Base-by-base conservation (phyloP, 2,797 vertebrate species). In the Spondyliosoma cantharus region DNA sequence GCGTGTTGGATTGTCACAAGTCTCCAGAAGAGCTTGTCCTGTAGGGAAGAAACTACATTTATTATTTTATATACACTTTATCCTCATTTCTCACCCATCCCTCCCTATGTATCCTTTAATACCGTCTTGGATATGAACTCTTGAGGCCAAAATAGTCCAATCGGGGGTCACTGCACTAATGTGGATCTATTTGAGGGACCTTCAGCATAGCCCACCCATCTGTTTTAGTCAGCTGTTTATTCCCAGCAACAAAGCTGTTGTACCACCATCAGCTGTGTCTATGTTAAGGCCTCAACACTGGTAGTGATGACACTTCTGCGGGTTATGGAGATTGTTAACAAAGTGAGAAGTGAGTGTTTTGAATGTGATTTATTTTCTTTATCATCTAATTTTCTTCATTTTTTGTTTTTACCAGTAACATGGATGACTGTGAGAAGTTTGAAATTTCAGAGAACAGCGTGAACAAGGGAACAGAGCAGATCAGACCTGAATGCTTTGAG, bases 401-500 rank as follows among this genome's bases (percentile, higher is more conserved):
- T 49, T 79, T 84, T 83, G 54, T 86, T 86, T 86, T 86, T 90
- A 90, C 79, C 89, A 98, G 97, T 79, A 96, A 96, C 91, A 96
- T 98, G 96, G 97, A 98, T 58, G 96, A 96, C 95, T 98, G 97
- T 95, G 97, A 99, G 82, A 98, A 97, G 90, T 97, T 98, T 95
- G 97, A 99, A 94, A 97, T 98, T 90, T 99, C 97, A 63, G 97
- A 99, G 94, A 96, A 97, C 92, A 98, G 94, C 65, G 97, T 99
- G 84, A 98, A 99, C 95, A 96, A 96, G 94, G 97, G 97, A 93
- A 96, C 96, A 49, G 97, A 98, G 95, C 97, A 97, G 92, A 98
- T 98, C 90, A 95, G 96, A 64, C 97, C 97, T 0, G 97, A 98
- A 90, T 98, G 97, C 93, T 99, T 99, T 93, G 97, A 98, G 91